These are phyloP conservation scores for Ariolimax columbianus DNA, from an alignment of 2,888 invertebrate genomes.

Conservation along the genomic window DNA sequence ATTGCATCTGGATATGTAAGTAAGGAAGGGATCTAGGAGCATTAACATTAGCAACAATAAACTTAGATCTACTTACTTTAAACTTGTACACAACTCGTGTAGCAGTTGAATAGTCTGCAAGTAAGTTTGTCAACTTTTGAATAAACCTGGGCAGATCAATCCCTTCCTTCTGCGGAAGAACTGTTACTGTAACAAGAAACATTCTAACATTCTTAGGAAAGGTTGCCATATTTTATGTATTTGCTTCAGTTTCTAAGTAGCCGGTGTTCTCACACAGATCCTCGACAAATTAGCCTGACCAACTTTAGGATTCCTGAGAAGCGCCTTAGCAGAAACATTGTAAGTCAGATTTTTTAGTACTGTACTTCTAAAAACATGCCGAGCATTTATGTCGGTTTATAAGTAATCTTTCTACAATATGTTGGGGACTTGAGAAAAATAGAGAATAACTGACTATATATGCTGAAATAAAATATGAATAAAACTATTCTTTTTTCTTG, in stretches of 20 bases:
- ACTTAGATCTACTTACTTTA: slow-evolving; percentile 57
- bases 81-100: slow-evolving; percentile 64
- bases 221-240: not conserved
- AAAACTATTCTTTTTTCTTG: not conserved
- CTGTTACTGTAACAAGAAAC: slow-evolving; percentile 48
- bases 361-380: not conserved
- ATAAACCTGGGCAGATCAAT: slow-evolving; percentile 60
- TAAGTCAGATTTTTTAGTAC: not conserved
- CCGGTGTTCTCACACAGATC: not conserved
- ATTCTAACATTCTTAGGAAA: slow-evolving; percentile 44
- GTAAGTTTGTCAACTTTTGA: slow-evolving; percentile 57
- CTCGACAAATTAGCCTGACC: not conserved
- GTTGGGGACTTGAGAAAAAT: not conserved
- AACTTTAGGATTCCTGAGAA: not conserved
- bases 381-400: not conserved
- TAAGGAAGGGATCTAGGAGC: too few relatives aligned
- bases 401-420: not conserved
- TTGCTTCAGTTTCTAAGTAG: not conserved
- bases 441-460: not conserved
- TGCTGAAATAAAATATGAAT: not conserved
- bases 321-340: not conserved
- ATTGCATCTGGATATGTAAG: too few relatives aligned
- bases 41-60: not conserved
- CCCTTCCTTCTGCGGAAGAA: slow-evolving; percentile 54
- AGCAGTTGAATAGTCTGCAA: slow-evolving; percentile 61